Percentiles rank a stretch among this genome's conserved stretches.
phyloP scores from a whole-genome alignment of 2,113 vertebrate genomes.

The Bos javanicus region DNA sequence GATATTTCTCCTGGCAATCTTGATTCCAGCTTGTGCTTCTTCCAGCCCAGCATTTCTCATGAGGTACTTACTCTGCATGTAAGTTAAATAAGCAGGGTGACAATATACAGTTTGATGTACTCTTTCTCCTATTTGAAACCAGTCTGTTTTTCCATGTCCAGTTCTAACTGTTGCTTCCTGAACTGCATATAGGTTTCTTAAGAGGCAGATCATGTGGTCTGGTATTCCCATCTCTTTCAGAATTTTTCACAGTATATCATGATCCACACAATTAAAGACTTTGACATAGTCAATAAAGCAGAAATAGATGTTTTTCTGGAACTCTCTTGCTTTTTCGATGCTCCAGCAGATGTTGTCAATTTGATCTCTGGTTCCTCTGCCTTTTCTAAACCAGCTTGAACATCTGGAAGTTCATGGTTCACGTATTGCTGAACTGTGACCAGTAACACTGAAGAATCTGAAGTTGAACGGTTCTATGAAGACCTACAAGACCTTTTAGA shows the following conservation, averaged over 20 bases:
- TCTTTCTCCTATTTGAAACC: neutral
- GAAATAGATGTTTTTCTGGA: neutral
- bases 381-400: neutral
- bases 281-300: neutral
- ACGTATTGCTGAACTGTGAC: neutral
- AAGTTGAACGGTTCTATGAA: neutral
- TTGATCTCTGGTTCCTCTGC: neutral
- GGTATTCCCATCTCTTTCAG: neutral
- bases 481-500: neutral
- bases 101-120: neutral
- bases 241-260: neutral
- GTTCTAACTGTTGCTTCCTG: neutral
- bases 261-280: neutral
- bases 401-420: neutral
- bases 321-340: neutral
- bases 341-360: fast-evolving
- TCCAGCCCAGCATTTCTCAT: neutral
- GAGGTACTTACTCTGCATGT: neutral
- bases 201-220: neutral
- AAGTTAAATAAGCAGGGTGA: neutral
- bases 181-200: neutral
- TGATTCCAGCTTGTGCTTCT: neutral
- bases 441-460: neutral
- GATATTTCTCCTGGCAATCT: neutral
- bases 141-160: neutral